phyloP scores from a whole-genome alignment of 1,140 invertebrate genomes.

The Thalassaphorura encarpata region DNA sequence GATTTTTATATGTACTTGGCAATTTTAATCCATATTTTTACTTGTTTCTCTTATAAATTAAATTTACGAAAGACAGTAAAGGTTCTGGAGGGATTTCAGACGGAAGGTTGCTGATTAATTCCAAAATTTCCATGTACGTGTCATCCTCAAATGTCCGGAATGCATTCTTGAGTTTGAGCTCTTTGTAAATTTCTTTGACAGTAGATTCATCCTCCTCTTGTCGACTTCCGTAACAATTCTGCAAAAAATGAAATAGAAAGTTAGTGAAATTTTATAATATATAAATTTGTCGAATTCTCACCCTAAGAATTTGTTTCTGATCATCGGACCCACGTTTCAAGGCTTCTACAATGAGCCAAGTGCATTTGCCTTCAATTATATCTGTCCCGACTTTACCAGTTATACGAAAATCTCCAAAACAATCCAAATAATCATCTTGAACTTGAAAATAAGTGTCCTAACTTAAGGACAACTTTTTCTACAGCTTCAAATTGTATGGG shows the following conservation, averaged over 20 bases:
- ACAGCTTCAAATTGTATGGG: constrained; percentile 32
- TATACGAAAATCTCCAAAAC: constrained; percentile 46
- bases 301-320: constrained; percentile 53
- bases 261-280: too few relatives aligned
- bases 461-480: constrained; percentile 46
- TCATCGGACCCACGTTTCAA: constrained; percentile 60
- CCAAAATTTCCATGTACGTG: background rate
- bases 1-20: too few relatives aligned
- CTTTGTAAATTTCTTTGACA: constrained; percentile 9
- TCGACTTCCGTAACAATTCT: constrained; percentile 34
- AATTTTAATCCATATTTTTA: too few relatives aligned
- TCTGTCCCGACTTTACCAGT: constrained; percentile 64
- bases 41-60: background rate
- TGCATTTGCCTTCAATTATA: constrained; percentile 90
- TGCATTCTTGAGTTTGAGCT: background rate
- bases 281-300: too few relatives aligned
- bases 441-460: constrained; percentile 55
- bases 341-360: constrained; percentile 84
- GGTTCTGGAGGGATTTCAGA: background rate
- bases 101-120: background rate
- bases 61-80: background rate
- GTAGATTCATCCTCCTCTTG: background rate
- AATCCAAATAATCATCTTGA: constrained; percentile 54
- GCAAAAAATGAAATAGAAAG: too few relatives aligned
- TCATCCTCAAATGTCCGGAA: constrained; percentile 1